Evolutionary conservation across 2,113 vertebrate genomes (phyloP), one percentile per base, ranked within the genome.

Genomic region (Protomyctophum bolini): DNA sequence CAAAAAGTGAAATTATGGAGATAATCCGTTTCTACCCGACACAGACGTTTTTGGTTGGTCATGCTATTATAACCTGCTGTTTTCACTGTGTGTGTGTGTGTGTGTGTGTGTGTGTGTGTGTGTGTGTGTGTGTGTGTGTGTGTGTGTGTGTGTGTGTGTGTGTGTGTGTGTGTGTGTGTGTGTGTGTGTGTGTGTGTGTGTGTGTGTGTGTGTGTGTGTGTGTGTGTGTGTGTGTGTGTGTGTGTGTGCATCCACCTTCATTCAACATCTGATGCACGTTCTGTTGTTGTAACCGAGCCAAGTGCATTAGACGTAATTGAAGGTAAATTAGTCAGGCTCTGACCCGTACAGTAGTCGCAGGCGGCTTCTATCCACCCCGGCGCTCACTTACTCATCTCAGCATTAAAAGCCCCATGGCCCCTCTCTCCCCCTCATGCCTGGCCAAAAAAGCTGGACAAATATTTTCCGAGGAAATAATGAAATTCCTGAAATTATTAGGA

Each of bases 401-500:
- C 77, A 76, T 80, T 70, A 77, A 60, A 55, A 41, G 0, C 58
- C 51, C 52, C 55, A 57, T 70, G 66, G 63, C 60, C 60, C 55
- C 21, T 14, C 29, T 48, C 15, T 75, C 63, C 68, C 21, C 68
- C 69, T 48, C 70, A 64, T 72, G 69, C 78, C 84, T 79, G 81
- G 87, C 80, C 80, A 84, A 91, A 86, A 84, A 79, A 79, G 85
- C 81, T 82, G 79, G 77, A 83, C 82, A 91, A 91, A 92, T 92
- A 91, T 92, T 92, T 92, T 91, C 77, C 67, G 68, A 89, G 90
- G 87, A 93, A 91, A 92, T 90, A 90, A 92, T 91, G 76, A 93
- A 91, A 92, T 94, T 92, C 90, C 86, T 89, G 81, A 93, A 91
- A 92, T 92, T 83, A 88, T 91, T 90, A 88, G 68, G 80, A 89